Evolutionary conservation across 2,113 vertebrate genomes (phyloP), one percentile per base, ranked within the genome.

Genomic region (Poecile atricapillus): DNA sequence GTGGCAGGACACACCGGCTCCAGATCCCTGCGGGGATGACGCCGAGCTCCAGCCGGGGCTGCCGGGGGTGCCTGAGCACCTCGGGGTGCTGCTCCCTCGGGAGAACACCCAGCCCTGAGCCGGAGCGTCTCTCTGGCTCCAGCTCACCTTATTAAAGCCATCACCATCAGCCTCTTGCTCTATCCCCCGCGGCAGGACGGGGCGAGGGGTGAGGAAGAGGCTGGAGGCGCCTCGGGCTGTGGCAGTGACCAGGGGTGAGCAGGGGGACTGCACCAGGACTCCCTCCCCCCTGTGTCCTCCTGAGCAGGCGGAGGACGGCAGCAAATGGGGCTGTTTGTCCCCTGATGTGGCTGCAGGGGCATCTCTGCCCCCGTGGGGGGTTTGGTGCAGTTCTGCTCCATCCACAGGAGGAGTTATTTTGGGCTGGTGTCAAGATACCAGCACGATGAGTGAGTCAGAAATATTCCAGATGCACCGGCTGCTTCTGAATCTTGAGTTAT

Each of bases 281-380:
- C 5, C 53, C 11, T 5, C 11, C 1, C 6, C 47, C 59, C 59
- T 21, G 46, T 2, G 31, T n/a, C 47, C n/a, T 18, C 49, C 53
- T 15, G 5, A 2, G 14, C 64, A 15, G 53, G 63, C 5, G 27
- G 41, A 7, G 39, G 63, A 83, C 43, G 3, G 10, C 64, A 22
- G 43, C n/a, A 62, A 19, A 17, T 2, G 1, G 25, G 10, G 3
- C 81, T 3, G 5, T 6, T 53, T 11, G 4, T 5, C 19, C 62
- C 52, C 37, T 3, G 62, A 4, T 0, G 0, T 13, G 1, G 0
- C 64, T 30, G 56, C 17, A 3, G 55, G 22, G 17, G 6, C 5
- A 3, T 41, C 56, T 27, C 31, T 19, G 18, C 5, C 4, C 8
- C 44, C 44, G 0, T 0, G 5, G 11, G 62, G 83, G 63, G 7